phyloP scores from a whole-genome alignment of 2,797 vertebrate genomes.

The Macroramphosus scolopax region DNA sequence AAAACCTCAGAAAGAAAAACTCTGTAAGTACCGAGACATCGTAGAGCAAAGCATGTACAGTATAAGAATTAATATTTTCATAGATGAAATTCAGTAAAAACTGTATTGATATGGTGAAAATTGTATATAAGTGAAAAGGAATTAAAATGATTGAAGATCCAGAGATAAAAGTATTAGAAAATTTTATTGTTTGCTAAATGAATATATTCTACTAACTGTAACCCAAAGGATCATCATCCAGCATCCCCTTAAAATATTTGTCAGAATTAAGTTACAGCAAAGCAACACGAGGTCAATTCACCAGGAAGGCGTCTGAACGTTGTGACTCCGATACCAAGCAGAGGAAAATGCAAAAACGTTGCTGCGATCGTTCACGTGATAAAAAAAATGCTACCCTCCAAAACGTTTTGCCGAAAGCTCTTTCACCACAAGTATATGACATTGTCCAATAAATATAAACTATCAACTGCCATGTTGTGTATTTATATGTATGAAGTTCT shows the following conservation, averaged over 20 bases:
- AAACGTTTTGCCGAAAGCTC: not conserved
- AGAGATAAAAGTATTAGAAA: conserved; percentile 57
- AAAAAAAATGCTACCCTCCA: not conserved
- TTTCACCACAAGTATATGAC: conserved; percentile 19
- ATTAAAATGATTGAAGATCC: not conserved
- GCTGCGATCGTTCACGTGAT: conserved; percentile 23
- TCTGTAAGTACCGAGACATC: too few relatives aligned
- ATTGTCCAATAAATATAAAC: conserved; percentile 22
- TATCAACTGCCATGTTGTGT: not conserved
- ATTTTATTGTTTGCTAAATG: conserved; percentile 61
- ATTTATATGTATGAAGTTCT: conserved; percentile 11
- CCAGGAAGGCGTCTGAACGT: conserved; percentile 1
- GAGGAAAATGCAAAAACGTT: conserved; percentile 29
- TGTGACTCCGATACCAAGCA: conserved; percentile 18
- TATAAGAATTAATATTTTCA: too few relatives aligned
- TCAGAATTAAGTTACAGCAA: conserved; percentile 41
- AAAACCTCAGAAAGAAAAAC: too few relatives aligned
- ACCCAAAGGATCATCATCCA: conserved; percentile 17
- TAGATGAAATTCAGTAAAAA: too few relatives aligned
- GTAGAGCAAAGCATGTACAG: too few relatives aligned
- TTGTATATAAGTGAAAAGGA: not conserved
- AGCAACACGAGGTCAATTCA: conserved; percentile 33
- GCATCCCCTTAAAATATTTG: conserved; percentile 19
- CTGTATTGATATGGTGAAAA: not conserved
- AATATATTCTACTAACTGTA: conserved; percentile 31